Base-by-base conservation (phyloP, 1,140 invertebrate genomes). In the Bombyx mandarina region DNA sequence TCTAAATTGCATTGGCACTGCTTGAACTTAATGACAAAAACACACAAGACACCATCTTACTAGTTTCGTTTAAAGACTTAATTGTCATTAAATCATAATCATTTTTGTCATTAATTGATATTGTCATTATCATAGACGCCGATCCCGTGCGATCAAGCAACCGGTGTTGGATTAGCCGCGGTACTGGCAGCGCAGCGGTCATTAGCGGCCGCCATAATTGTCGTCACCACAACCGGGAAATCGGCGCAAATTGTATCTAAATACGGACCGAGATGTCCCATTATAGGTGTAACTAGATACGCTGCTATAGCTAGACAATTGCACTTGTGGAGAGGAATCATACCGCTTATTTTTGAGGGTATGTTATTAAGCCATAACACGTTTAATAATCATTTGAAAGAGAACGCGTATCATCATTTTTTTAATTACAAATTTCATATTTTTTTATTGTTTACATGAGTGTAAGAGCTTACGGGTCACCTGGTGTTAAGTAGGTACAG, bases 181-280 rank as follows among this genome's bases (percentile, higher is more conserved):
- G 94, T 96, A 0, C 91, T 96, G 66, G 94, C 95, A 5, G 94
- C 96, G 0, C 90, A 94, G 62, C 93, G 95, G 69, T 91, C 91
- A 58, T 90, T 93, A 70, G 95, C 96, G 1, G 90, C 92, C 5
- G 95, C 94, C 2, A 97, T 98, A 57, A 92, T 98, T 49, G 92
- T 96, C 35, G 89, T 96, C 10, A 97, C 96, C 42, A 96, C 94
- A 0, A 93, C 94, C 2, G 96, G 96, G 53, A 90, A 91, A 56
- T 92, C 93, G 1, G 94, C 94, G 1, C 91, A 93, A 71, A 74
- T 95, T 43, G 89, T 97, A 46, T 91, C 96, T 1, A 94, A 93
- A 62, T 97, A 95, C 79, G 88, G 93, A 58, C 95, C 96, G 3
- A 86, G 93, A 50, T 96, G 95, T 77, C 95, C 96, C 0, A 94